Percentiles rank a stretch among this genome's conserved stretches.
Evolutionary conservation across 2,797 vertebrate species (phyloP).

Genomic region (Pangasius larnaudii): DNA sequence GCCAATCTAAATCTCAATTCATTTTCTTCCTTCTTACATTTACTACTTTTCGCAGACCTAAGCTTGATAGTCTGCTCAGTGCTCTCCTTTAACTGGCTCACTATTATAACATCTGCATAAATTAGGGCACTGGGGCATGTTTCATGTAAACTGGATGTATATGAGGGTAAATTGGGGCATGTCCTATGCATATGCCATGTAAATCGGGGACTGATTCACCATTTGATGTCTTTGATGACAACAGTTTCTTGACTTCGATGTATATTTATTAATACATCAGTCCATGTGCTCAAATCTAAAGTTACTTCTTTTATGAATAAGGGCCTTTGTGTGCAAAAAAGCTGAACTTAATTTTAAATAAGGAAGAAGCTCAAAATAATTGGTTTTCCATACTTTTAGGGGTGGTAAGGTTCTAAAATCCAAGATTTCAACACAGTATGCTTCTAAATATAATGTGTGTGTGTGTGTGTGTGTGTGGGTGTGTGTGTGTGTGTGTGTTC

Average conservation of each 20-base stretch:
- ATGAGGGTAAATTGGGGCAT: neutral
- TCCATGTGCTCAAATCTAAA: neutral
- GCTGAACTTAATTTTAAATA: neutral
- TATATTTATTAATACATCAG: neutral
- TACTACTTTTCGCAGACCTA: neutral
- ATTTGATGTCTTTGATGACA: neutral
- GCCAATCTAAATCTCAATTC: neutral
- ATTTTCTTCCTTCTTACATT: neutral
- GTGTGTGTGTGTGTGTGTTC: conserved; percentile 13
- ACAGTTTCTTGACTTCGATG: neutral
- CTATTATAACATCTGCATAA: neutral
- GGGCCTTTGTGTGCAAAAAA: neutral
- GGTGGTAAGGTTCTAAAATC: neutral
- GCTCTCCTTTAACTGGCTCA: neutral
- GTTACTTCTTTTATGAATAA: neutral
- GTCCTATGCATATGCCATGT: neutral
- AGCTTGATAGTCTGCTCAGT: neutral
- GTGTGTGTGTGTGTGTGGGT: neutral
- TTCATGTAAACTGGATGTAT: neutral
- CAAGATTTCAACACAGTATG: neutral
- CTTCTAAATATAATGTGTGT: neutral
- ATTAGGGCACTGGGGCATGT: neutral
- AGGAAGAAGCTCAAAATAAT: neutral
- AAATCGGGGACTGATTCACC: neutral
- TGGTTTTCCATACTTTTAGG: neutral